phyloP scores from a whole-genome alignment of 2,888 invertebrate species.

The Reticulitermes lucifugus region DNA sequence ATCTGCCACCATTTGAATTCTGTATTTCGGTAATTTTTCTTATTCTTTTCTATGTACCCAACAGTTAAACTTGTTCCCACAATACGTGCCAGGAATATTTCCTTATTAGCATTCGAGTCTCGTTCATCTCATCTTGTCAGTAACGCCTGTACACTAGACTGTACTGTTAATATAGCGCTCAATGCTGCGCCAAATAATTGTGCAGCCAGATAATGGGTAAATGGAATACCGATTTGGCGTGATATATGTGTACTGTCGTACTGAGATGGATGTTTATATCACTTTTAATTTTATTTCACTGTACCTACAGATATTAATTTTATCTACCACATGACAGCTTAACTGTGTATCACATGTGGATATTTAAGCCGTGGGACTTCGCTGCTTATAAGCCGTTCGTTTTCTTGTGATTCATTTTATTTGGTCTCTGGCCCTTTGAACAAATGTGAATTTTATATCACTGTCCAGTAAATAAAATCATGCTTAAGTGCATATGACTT shows the following conservation, averaged over 20 bases:
- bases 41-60: no score
- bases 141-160: no score
- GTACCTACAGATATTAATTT: neutral
- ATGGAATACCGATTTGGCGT: neutral
- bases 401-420: neutral
- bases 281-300: conserved; percentile 15
- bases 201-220: neutral
- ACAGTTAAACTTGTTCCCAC: no score
- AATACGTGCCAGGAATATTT: no score
- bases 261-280: neutral
- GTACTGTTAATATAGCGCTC: no score
- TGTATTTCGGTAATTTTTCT: no score
- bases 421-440: neutral
- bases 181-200: neutral
- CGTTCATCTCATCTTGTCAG: no score
- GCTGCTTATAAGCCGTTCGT: neutral
- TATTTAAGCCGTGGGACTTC: neutral
- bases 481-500: neutral
- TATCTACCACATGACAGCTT: conserved; percentile 1
- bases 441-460: neutral
- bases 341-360: neutral
- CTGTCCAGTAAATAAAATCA: neutral
- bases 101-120: no score
- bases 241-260: neutral
- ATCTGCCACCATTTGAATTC: no score